These are phyloP conservation scores for Pogonocherus hispidulus DNA, from an alignment of 2,888 invertebrate genomes.

Conservation along the genomic window DNA sequence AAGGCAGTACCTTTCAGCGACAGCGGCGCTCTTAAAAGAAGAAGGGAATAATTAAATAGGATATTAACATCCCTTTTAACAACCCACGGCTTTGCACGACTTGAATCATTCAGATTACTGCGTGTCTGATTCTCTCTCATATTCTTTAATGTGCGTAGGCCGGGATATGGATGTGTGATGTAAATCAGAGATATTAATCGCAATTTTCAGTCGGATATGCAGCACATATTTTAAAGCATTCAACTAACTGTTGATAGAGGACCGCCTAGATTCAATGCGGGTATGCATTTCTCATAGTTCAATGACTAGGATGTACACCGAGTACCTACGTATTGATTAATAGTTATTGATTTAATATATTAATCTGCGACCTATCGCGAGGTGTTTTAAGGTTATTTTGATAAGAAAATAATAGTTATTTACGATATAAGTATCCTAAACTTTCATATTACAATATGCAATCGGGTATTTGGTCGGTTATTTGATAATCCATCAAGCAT, in stretches of 20 bases:
- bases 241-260: too few species aligned
- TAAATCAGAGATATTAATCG: slow-evolving; percentile 8
- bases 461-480: too few species aligned
- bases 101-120: slow-evolving; percentile 35
- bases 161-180: neutral
- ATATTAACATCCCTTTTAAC: slow-evolving; percentile 50
- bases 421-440: too few species aligned
- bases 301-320: too few species aligned
- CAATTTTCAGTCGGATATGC: neutral
- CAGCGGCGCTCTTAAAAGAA: slow-evolving; percentile 49
- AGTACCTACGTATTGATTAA: too few species aligned
- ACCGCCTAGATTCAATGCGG: neutral
- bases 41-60: slow-evolving; percentile 50
- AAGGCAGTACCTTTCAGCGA: slow-evolving; percentile 43
- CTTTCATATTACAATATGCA: too few species aligned
- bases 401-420: too few species aligned
- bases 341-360: too few species aligned
- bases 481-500: too few species aligned
- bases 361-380: too few species aligned
- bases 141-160: slow-evolving; percentile 17
- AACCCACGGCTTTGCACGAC: slow-evolving; percentile 43
- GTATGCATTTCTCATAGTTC: neutral
- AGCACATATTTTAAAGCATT: neutral
- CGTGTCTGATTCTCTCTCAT: slow-evolving; percentile 15
- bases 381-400: too few species aligned